Conservation (phyloP, 2,113 vertebrate genomes). For the Syngnathus typhle region DNA sequence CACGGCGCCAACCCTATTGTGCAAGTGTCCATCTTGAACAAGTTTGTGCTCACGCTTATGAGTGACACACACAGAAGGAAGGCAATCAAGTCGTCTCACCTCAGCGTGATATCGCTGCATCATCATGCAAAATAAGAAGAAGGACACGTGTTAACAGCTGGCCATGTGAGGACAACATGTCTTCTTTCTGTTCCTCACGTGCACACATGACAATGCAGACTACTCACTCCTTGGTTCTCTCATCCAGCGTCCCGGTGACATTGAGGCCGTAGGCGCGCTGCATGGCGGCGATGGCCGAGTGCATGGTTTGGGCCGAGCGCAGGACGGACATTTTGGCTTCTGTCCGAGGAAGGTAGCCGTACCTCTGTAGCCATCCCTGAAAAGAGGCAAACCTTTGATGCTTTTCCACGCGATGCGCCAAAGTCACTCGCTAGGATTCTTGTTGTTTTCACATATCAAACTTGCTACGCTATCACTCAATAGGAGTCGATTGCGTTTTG, state of each 20-base stretch:
- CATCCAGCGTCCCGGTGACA: slow-evolving; percentile 85
- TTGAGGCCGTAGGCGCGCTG: slow-evolving; percentile 87
- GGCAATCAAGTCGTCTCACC: slow-evolving; percentile 55
- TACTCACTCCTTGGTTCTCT: slow-evolving; percentile 85
- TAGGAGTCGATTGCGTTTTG: not conserved
- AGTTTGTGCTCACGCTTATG: not conserved
- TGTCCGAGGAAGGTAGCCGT: slow-evolving; percentile 82
- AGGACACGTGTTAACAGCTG: slow-evolving; percentile 51
- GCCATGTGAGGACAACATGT: slow-evolving; percentile 23
- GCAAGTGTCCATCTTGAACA: not conserved
- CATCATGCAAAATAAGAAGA: slow-evolving; percentile 69
- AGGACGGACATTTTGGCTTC: slow-evolving; percentile 78
- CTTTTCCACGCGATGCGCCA: not conserved
- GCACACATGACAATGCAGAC: not conserved
- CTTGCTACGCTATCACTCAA: not conserved
- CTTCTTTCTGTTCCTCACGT: slow-evolving; percentile 24
- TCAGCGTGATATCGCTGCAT: slow-evolving; percentile 71
- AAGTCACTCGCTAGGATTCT: not conserved
- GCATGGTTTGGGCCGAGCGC: slow-evolving; percentile 81
- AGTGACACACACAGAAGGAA: slow-evolving; percentile 16
- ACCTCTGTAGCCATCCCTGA: slow-evolving; percentile 86
- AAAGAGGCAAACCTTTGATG: not conserved
- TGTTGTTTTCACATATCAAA: not conserved
- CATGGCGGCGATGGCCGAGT: slow-evolving; percentile 86
- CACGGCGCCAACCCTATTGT: not conserved